Base-by-base conservation (phyloP, 2,888 invertebrate species). In the Noctua pronuba region DNA sequence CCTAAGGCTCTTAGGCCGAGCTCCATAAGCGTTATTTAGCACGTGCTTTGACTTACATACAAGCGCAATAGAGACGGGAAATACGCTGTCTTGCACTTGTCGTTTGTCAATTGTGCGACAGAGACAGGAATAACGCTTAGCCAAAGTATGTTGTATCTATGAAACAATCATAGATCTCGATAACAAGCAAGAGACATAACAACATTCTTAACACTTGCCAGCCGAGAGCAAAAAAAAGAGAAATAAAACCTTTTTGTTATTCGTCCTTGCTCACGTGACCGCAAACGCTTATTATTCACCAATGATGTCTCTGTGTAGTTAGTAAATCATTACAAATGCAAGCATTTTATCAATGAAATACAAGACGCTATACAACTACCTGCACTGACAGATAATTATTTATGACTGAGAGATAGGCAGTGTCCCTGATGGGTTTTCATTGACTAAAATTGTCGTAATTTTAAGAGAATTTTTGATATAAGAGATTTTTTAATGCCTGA, bases 211-310 rank as follows among this genome's bases (percentile, higher is more conserved):
- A 35, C 31, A 62, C 31, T n/a, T 52, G 35, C 21, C 28, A 18
- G 31, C 31, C 1, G 8, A 58, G 28, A 58, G 16, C n/a, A 28
- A 24, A 2, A 64, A 16, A 41, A 11, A 41, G 7, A 18, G 8
- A 24, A 8, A 31, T 31, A 44, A 11, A 74, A 18, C 18, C 16
- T n/a, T 35, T 24, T 24, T 73, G 16, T 35, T 13, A 58, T 44
- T 21, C 58, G 75, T 16, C 21, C 44, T 58, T 74, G 74, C 3
- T 28, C n/a, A 46, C 58, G 28, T 70, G 73, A 73, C 35, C 21
- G 46, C 46, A 73, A 11, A 35, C 18, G 8, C 8, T 35, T 46
- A 21, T 16, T n/a, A 68, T 46, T 49, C n/a, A 73, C 46, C 6
- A 8, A 16, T 73, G 72, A 73, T 6, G 72, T 73, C 72, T 35